Percentiles rank a stretch among this genome's conserved stretches.
Evolutionary conservation across 2,113 vertebrate species (phyloP).

Genomic region (Podarcis muralis): DNA sequence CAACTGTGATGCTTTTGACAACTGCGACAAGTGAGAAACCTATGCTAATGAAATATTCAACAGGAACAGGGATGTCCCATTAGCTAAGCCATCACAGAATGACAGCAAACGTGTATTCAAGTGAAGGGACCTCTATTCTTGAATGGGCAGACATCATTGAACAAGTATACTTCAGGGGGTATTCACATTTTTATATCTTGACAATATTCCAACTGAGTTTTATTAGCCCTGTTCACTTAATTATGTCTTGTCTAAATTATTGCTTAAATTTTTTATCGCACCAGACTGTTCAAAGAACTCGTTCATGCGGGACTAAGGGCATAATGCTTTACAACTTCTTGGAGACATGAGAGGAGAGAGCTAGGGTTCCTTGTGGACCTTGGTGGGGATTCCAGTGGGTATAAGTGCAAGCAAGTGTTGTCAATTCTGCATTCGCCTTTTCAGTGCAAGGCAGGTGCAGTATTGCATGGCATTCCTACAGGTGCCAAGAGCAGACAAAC

Average conservation of each 20-base stretch:
- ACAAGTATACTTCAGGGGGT: not conserved
- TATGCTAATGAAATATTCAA: conserved; percentile 51
- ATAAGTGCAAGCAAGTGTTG: conserved; percentile 28
- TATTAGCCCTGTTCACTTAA: conserved; percentile 65
- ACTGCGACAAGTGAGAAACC: conserved; percentile 33
- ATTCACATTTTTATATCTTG: conserved; percentile 45
- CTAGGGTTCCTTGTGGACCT: conserved; percentile 26
- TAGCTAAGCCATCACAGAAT: conserved; percentile 43
- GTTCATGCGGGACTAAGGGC: conserved; percentile 52
- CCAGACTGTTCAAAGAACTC: conserved; percentile 43
- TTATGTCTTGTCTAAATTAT: conserved; percentile 66
- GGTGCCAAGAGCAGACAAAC: conserved; percentile 27
- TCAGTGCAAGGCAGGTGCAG: conserved; percentile 27
- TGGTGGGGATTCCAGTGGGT: not conserved
- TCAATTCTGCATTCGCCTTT: conserved; percentile 33
- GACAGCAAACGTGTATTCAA: conserved; percentile 31
- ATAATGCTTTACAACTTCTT: conserved; percentile 24
- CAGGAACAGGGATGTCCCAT: not conserved
- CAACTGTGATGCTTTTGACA: conserved; percentile 33
- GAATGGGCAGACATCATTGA: conserved; percentile 9
- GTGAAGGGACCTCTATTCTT: conserved; percentile 27
- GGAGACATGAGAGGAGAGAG: conserved; percentile 13
- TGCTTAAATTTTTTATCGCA: conserved; percentile 56
- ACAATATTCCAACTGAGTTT: conserved; percentile 50
- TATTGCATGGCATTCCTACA: conserved; percentile 38